Percentiles rank a stretch among this genome's conserved stretches.
phyloP scores from a whole-genome alignment of 1,140 invertebrate species.

The Euwallacea similis region DNA sequence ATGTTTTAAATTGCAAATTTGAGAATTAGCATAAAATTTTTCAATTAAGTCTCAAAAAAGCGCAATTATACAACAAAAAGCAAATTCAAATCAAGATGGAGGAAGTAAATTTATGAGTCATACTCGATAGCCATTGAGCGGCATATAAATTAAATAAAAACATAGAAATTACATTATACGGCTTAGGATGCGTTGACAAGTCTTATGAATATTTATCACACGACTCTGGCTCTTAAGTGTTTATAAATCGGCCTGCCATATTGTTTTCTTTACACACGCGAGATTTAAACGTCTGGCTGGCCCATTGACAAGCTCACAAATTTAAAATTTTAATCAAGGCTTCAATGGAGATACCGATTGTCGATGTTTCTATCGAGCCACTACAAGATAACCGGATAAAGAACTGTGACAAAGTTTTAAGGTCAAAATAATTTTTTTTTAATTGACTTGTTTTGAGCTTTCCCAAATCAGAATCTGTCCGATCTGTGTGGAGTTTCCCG shows the following conservation, averaged over 20 bases:
- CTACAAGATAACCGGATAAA: no score
- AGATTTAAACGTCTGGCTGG: constrained; percentile 2
- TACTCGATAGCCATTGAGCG: constrained; percentile 4
- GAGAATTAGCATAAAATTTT: no score
- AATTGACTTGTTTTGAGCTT: no score
- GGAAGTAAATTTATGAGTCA: constrained; percentile 22
- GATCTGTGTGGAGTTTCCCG: no score
- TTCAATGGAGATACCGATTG: no score
- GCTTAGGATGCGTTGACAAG: constrained; percentile 16
- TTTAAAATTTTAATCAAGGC: no score
- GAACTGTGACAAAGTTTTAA: no score
- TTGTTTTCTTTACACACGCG: constrained; percentile 8
- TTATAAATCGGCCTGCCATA: constrained; percentile 22
- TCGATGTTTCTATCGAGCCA: no score
- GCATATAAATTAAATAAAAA: constrained; percentile 21
- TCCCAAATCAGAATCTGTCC: no score
- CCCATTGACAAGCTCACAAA: neutral
- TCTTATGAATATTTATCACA: constrained; percentile 26
- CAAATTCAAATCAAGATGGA: neutral
- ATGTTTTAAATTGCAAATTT: no score
- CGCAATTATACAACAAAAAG: neutral
- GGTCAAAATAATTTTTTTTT: no score
- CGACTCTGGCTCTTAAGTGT: constrained; percentile 18
- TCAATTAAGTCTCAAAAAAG: no score
- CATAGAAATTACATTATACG: constrained; percentile 22